These are phyloP conservation scores for Lysandra bellargus DNA, from an alignment of 2,888 invertebrate species.

Conservation along the genomic window DNA sequence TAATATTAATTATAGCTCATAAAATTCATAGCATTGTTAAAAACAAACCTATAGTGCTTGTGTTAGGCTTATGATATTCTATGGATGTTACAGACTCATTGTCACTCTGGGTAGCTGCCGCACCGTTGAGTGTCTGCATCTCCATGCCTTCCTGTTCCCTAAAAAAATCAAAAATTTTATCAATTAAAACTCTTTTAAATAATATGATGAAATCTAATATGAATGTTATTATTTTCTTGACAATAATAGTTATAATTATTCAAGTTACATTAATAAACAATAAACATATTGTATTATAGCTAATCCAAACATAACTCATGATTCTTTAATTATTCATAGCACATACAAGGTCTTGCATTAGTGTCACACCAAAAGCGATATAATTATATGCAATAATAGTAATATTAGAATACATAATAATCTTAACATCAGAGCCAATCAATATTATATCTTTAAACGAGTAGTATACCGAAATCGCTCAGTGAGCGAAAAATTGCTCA, in stretches of 20 bases:
- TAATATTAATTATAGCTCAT: too few relatives aligned
- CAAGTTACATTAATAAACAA: too few relatives aligned
- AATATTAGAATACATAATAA: too few relatives aligned
- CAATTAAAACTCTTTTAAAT: not conserved
- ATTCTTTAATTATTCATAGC: not conserved
- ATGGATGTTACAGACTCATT: conserved; percentile 84
- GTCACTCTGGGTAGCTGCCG: conserved; percentile 76
- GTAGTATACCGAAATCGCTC: too few relatives aligned
- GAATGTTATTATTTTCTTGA: too few relatives aligned
- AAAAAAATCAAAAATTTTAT: conserved; percentile 36
- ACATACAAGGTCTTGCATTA: conserved; percentile 6
- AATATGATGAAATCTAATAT: not conserved
- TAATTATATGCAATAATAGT: too few relatives aligned
- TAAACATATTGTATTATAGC: not conserved
- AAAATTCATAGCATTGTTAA: too few relatives aligned
- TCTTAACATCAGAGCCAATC: too few relatives aligned
- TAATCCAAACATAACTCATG: not conserved
- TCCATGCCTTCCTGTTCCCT: conserved; percentile 91
- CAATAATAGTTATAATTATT: too few relatives aligned
- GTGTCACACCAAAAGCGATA: not conserved
- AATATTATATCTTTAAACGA: too few relatives aligned
- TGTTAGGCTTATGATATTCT: conserved; percentile 82
- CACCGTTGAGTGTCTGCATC: conserved; percentile 84
- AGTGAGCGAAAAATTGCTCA: too few relatives aligned
- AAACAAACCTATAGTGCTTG: conserved; percentile 83